Base-by-base conservation (phyloP, 2,113 vertebrate genomes). In the Gnathonemus echidnorhynchus region DNA sequence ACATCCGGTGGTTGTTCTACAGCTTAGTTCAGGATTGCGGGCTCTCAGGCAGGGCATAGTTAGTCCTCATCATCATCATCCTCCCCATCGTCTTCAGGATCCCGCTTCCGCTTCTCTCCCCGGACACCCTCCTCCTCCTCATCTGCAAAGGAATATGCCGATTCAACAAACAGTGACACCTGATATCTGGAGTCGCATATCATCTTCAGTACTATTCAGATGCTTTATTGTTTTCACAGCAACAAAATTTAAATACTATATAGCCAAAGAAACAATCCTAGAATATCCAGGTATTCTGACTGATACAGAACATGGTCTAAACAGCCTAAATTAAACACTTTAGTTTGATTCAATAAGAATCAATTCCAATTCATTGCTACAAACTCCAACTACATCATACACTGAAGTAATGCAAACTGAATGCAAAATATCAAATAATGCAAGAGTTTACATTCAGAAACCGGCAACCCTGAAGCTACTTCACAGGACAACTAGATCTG, bases 101-200 rank as follows among this genome's bases (percentile, higher is more conserved):
- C 98, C 92, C 98, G 96, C 97, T 99, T 99, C 93, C 98, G 96
- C 94, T 99, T 99, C 94, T 99, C 97, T 2, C 98, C 98, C 91
- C 92, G 95, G 88, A 96, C 96, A 48, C 94, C 96, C 87, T 92
- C 93, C 46, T 92, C 92, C 84, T 94, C 92, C 90, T 90, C 90
- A 42, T 9, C 90, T 24, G 88, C 45, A 90, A 17, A 88, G 3
- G 21, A 62, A 10, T 2, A 52, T 35, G 66, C 31, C 0, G 4
- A 9, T 19, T 87, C 85, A 89, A n/a, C 66, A 31, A 35, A 15
- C 70, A 77, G 70, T 35, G 35, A 77, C 11, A 17, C 31, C 31
- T 5, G 70, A 35, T 1, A 9, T 35, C 66, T 35, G 66, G 11
- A 74, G 1, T 35, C 27, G 4, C 31, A 74, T 35, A 31, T 31